phyloP scores from a whole-genome alignment of 2,888 invertebrate species.

The Campaea margaritaria region DNA sequence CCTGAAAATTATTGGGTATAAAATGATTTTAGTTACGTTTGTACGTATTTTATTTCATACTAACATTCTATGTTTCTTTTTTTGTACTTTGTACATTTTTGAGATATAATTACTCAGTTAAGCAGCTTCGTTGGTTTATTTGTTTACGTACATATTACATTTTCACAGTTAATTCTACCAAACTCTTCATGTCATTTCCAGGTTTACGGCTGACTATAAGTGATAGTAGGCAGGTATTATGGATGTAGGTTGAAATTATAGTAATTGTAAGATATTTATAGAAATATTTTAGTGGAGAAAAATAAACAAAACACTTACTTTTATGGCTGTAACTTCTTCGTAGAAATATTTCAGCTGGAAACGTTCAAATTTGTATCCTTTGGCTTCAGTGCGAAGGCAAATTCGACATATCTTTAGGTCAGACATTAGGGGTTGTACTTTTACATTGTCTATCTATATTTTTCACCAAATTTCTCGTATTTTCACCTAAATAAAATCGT shows the following conservation, averaged over 20 bases:
- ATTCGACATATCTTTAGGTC: constrained; percentile 59
- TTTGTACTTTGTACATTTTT: too few relatives aligned
- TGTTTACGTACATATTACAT: too few relatives aligned
- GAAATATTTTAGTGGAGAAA: not conserved
- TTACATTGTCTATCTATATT: not conserved
- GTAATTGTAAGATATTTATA: constrained; percentile 4
- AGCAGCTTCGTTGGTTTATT: too few relatives aligned
- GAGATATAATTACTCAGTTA: too few relatives aligned
- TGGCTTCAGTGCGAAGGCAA: constrained; percentile 60
- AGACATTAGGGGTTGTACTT: constrained; percentile 46
- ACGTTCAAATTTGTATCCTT: constrained; percentile 54
- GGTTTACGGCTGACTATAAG: too few relatives aligned
- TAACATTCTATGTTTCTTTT: too few relatives aligned
- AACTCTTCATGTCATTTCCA: too few relatives aligned
- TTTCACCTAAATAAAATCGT: not conserved
- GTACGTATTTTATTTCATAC: too few relatives aligned
- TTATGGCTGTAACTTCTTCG: constrained; percentile 51
- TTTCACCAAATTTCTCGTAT: not conserved
- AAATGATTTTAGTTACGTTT: too few relatives aligned
- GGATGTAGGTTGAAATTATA: too few relatives aligned
- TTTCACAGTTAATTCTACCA: too few relatives aligned
- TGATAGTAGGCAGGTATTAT: too few relatives aligned
- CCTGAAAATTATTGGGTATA: constrained; percentile 24
- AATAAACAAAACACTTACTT: constrained; percentile 15
- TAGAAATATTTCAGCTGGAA: constrained; percentile 58